Conservation (phyloP, 2,113 vertebrate genomes). For the Myrmecophaga tridactyla region DNA sequence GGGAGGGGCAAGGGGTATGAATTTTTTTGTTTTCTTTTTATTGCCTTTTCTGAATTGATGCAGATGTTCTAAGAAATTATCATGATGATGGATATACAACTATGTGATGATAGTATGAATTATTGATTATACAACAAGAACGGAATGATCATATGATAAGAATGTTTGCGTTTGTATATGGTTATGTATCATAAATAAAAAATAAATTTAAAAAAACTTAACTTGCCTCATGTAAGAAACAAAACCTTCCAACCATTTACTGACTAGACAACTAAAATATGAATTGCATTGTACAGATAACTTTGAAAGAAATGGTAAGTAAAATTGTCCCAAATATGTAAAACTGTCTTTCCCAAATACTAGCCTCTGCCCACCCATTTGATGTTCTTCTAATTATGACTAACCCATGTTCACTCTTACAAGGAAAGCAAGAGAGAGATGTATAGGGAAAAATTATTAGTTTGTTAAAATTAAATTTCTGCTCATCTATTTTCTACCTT, state of each 20-base stretch:
- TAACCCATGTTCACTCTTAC: neutral
- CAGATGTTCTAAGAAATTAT: no score
- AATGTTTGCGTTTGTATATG: no score
- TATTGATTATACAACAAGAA: no score
- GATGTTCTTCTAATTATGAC: conserved; percentile 9
- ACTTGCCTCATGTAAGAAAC: conserved; percentile 37
- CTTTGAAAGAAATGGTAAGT: neutral
- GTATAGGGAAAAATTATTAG: neutral
- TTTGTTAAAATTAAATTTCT: neutral
- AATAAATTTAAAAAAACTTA: no score
- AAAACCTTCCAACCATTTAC: conserved; percentile 38
- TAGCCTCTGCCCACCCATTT: neutral
- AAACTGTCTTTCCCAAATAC: neutral
- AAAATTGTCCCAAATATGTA: no score
- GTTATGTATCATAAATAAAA: no score
- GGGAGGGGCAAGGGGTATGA: no score
- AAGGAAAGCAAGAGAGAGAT: neutral
- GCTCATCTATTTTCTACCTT: neutral
- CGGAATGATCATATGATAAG: no score
- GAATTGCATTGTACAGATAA: neutral
- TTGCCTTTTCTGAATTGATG: no score
- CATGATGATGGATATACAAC: no score
- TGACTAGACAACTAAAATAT: conserved; percentile 38
- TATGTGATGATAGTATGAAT: no score
- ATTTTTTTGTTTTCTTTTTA: no score